phyloP scores from a whole-genome alignment of 2,888 invertebrate genomes.

The Epistrophella euchroma region DNA sequence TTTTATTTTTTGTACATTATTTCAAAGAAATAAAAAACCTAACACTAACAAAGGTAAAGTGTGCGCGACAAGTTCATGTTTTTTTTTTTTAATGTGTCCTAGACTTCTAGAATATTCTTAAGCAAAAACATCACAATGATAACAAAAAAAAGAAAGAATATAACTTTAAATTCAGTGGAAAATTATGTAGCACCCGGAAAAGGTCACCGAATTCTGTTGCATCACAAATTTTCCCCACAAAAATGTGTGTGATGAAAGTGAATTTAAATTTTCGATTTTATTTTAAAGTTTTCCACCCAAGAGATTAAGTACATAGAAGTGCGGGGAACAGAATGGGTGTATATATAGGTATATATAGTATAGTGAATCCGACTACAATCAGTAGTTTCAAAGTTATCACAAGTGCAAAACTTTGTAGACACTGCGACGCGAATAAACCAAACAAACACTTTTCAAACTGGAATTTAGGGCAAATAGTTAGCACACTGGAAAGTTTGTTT shows the following conservation, averaged over 20 bases:
- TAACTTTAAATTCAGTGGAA: slow-evolving; percentile 53
- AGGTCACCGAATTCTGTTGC: slow-evolving; percentile 54
- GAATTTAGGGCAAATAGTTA: slow-evolving; percentile 75
- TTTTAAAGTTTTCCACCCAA: slow-evolving; percentile 65
- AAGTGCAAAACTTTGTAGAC: slow-evolving; percentile 74
- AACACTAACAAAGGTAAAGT: slow-evolving; percentile 13
- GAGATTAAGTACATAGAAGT: not conserved
- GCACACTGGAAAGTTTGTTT: slow-evolving; percentile 67
- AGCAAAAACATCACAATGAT: not conserved
- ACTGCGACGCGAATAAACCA: slow-evolving; percentile 76
- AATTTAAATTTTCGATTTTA: slow-evolving; percentile 76
- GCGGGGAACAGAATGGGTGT: not conserved
- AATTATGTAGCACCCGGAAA: slow-evolving; percentile 8
- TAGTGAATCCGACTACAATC: slow-evolving; percentile 58
- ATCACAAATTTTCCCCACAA: slow-evolving; percentile 37
- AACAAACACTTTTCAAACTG: slow-evolving; percentile 75
- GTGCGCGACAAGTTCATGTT: slow-evolving; percentile 27
- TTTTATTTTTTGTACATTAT: not conserved
- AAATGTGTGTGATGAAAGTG: slow-evolving; percentile 72
- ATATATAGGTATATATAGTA: not conserved
- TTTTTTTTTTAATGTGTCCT: slow-evolving; percentile 13
- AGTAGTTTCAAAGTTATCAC: slow-evolving; percentile 75
- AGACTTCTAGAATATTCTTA: slow-evolving; percentile 5
- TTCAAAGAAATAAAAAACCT: slow-evolving; percentile 7
- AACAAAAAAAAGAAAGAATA: not conserved